These are phyloP conservation scores for Fundulus diaphanus DNA, from an alignment of 2,797 vertebrate genomes.

Conservation along the genomic window DNA sequence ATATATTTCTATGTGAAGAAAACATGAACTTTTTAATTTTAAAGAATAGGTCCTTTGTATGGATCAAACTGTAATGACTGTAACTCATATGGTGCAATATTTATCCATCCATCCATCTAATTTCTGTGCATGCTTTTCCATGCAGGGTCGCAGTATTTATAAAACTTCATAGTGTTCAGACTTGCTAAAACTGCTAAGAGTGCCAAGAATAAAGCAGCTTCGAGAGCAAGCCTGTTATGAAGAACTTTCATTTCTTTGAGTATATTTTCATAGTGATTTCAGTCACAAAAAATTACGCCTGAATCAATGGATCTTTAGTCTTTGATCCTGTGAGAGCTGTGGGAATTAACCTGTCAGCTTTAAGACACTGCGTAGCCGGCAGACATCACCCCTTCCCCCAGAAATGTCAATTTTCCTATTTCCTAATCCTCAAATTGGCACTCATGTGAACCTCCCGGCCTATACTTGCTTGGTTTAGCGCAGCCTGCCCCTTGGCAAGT, in stretches of 20 bases:
- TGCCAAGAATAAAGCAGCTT: neutral
- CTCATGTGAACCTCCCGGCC: conserved; percentile 55
- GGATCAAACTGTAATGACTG: neutral
- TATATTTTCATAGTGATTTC: conserved; percentile 29
- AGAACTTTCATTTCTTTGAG: conserved; percentile 14
- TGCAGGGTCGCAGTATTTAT: too few relatives aligned
- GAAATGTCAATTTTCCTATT: conserved; percentile 61
- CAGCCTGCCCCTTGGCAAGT: conserved; percentile 44
- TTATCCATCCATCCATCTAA: too few relatives aligned
- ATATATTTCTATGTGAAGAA: neutral
- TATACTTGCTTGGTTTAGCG: conserved; percentile 54
- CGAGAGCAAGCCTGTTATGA: neutral
- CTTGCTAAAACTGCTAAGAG: neutral
- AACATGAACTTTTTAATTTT: neutral
- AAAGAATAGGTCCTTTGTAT: too few relatives aligned
- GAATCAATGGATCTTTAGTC: conserved; percentile 35
- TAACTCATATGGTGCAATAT: neutral
- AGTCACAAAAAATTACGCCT: conserved; percentile 34
- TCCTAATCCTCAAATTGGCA: conserved; percentile 72
- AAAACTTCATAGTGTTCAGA: neutral
- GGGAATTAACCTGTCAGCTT: conserved; percentile 61
- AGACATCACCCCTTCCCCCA: conserved; percentile 44
- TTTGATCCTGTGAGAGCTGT: conserved; percentile 26
- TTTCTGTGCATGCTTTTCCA: too few relatives aligned
- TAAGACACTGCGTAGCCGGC: conserved; percentile 50